These are phyloP conservation scores for Coenonympha arcania DNA, from an alignment of 2,888 invertebrate genomes.

Conservation along the genomic window DNA sequence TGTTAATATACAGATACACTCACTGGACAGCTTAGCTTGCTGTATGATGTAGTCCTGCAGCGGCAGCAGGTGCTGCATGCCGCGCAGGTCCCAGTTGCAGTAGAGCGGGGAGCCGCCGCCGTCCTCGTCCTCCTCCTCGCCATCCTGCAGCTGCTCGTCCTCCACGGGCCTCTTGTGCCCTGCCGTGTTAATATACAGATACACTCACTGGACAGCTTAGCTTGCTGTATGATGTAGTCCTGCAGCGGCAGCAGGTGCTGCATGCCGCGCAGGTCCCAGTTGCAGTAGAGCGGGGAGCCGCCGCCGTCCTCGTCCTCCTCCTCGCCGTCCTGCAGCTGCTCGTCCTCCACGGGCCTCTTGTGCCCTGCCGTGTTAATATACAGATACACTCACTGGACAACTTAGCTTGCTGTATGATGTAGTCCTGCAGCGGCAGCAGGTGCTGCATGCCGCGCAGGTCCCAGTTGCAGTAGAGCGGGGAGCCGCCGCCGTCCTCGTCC, in stretches of 20 bases:
- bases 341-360: constrained; percentile 51
- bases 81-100: constrained; percentile 81
- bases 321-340: constrained; percentile 46
- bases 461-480: constrained; percentile 83
- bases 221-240: constrained; percentile 91
- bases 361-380: too few relatives aligned
- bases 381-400: too few relatives aligned
- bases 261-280: constrained; percentile 79
- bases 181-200: constrained; percentile 25
- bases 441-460: constrained; percentile 80
- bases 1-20: too few relatives aligned
- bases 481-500: constrained; percentile 75
- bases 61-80: constrained; percentile 83
- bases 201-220: constrained; percentile 79
- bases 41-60: constrained; percentile 91
- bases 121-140: constrained; percentile 73
- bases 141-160: constrained; percentile 44
- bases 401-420: too few relatives aligned
- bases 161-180: constrained; percentile 58
- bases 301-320: constrained; percentile 76
- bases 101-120: constrained; percentile 78
- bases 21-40: constrained; percentile 84
- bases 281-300: constrained; percentile 79
- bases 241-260: constrained; percentile 87
- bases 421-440: constrained; percentile 87